These are phyloP conservation scores for Xanthorhoe designata DNA, from an alignment of 2,888 invertebrate genomes.

Conservation along the genomic window DNA sequence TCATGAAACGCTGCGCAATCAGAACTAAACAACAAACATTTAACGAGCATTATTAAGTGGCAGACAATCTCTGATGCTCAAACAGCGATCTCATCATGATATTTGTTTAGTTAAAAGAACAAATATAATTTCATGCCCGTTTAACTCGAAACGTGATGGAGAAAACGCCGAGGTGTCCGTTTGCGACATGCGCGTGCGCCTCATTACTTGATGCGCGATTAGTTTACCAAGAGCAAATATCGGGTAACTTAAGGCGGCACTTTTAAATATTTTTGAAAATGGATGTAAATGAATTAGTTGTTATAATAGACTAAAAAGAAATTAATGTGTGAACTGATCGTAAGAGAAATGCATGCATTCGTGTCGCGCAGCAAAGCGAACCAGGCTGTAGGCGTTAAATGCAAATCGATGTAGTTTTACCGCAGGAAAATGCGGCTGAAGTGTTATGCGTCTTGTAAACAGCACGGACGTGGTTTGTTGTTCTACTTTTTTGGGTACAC, in stretches of 20 bases:
- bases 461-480: slow-evolving; percentile 76
- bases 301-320: slow-evolving; percentile 40
- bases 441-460: slow-evolving; percentile 83
- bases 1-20: slow-evolving; percentile 33
- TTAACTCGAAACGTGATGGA: slow-evolving; percentile 55
- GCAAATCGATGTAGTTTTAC: slow-evolving; percentile 79
- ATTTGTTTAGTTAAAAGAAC: slow-evolving; percentile 64
- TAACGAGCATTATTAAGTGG: slow-evolving; percentile 35
- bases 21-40: slow-evolving; percentile 37
- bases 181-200: slow-evolving; percentile 58
- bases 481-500: slow-evolving; percentile 84
- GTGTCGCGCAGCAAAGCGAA: slow-evolving; percentile 47
- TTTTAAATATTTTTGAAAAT: slow-evolving; percentile 46
- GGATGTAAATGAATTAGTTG: slow-evolving; percentile 35
- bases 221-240: slow-evolving; percentile 44
- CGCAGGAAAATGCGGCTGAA: slow-evolving; percentile 76
- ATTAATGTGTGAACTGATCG: slow-evolving; percentile 45
- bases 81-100: slow-evolving; percentile 44
- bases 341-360: slow-evolving; percentile 64
- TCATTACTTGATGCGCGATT: slow-evolving; percentile 63
- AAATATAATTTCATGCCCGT: slow-evolving; percentile 59
- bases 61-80: slow-evolving; percentile 35
- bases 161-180: slow-evolving; percentile 61
- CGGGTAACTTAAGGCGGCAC: slow-evolving; percentile 41
- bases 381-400: slow-evolving; percentile 74